These are phyloP conservation scores for Myripristis jacobus DNA, from an alignment of 2,797 vertebrate species.

Conservation along the genomic window DNA sequence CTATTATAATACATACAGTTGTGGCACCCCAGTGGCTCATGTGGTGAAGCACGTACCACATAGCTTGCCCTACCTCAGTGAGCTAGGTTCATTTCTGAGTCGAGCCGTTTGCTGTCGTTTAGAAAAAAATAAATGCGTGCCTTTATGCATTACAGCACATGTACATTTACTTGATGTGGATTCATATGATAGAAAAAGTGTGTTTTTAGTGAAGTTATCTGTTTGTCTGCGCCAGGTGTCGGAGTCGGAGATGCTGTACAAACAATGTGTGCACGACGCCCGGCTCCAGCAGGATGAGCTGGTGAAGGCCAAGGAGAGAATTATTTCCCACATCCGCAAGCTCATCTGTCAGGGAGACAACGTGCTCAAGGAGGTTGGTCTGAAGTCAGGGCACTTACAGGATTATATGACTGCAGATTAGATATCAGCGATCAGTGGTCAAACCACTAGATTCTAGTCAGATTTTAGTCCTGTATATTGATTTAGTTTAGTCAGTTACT, in stretches of 20 bases:
- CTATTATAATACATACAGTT: too few species aligned
- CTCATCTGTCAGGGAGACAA: slow-evolving; percentile 93
- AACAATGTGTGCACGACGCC: slow-evolving; percentile 84
- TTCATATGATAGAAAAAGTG: neutral
- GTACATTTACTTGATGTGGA: neutral
- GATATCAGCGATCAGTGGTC: neutral
- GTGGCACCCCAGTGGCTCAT: too few species aligned
- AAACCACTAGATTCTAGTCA: too few species aligned
- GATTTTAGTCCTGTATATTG: too few species aligned
- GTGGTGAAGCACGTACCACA: too few species aligned
- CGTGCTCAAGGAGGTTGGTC: slow-evolving; percentile 89
- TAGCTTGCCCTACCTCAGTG: too few species aligned
- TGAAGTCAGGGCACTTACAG: slow-evolving; percentile 1
- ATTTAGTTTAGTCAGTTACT: too few species aligned
- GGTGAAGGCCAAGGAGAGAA: slow-evolving; percentile 87
- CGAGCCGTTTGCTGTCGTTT: too few species aligned
- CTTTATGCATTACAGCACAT: neutral
- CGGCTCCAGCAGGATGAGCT: slow-evolving; percentile 85
- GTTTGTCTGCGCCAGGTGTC: slow-evolving; percentile 71
- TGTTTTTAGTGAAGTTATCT: neutral
- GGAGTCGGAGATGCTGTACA: slow-evolving; percentile 87
- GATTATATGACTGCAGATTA: neutral
- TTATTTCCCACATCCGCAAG: slow-evolving; percentile 90
- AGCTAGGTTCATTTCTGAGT: too few species aligned
- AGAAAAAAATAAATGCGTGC: neutral